Evolutionary conservation across 2,888 invertebrate genomes (phyloP).

Genomic region (Xestia rhomboidea): DNA sequence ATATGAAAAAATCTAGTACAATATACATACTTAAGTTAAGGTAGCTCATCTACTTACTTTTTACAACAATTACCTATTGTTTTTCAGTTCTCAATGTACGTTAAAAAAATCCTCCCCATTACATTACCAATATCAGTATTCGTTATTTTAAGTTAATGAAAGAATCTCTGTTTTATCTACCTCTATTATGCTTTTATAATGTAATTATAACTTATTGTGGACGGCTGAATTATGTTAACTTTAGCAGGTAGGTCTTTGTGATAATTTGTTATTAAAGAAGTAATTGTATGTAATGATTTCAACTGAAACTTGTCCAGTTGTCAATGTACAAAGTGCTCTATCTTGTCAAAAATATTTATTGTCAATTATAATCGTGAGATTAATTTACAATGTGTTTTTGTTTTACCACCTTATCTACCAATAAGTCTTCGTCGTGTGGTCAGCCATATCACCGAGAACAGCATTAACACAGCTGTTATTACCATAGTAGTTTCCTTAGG

Average conservation of each 20-base stretch:
- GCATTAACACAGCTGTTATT: slow-evolving; percentile 75
- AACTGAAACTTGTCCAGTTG: slow-evolving; percentile 64
- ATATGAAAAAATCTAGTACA: slow-evolving; percentile 68
- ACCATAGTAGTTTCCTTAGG: slow-evolving; percentile 81
- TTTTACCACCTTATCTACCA: slow-evolving; percentile 69
- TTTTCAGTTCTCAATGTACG: slow-evolving; percentile 56
- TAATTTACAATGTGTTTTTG: slow-evolving; percentile 71
- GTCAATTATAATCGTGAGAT: slow-evolving; percentile 86
- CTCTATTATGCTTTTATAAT: slow-evolving; percentile 87
- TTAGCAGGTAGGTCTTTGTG: slow-evolving; percentile 81
- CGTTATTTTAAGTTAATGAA: slow-evolving; percentile 82
- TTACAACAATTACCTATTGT: slow-evolving; percentile 36
- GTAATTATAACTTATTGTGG: slow-evolving; percentile 84
- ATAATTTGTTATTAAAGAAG: slow-evolving; percentile 81
- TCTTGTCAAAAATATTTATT: slow-evolving; percentile 91
- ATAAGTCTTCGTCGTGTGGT: slow-evolving; percentile 66
- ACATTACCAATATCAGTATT: slow-evolving; percentile 89
- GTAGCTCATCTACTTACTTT: slow-evolving; percentile 60
- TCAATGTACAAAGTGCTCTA: slow-evolving; percentile 87
- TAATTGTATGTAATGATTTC: slow-evolving; percentile 68
- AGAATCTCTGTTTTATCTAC: slow-evolving; percentile 90
- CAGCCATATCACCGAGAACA: slow-evolving; percentile 68
- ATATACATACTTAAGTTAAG: slow-evolving; percentile 63
- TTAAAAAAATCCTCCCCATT: slow-evolving; percentile 64
- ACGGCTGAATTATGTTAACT: slow-evolving; percentile 77